Evolutionary conservation across 2,888 invertebrate species (phyloP).

Genomic region (Thelaira solivaga): DNA sequence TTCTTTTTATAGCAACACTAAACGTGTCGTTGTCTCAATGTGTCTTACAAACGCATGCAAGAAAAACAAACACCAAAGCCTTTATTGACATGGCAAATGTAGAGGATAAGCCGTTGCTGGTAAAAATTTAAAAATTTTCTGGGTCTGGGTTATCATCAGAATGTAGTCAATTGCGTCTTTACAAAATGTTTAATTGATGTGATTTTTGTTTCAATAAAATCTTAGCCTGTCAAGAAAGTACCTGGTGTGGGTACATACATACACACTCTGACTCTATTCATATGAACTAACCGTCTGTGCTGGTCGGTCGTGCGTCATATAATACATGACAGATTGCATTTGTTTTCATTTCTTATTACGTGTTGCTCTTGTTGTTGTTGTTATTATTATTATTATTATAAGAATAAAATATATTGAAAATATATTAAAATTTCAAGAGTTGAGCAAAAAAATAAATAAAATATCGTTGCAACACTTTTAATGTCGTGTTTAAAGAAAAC

Average conservation of each 20-base stretch:
- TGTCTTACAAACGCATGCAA: conserved; percentile 45
- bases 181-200: too few species aligned
- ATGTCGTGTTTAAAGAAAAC: conserved; percentile 63
- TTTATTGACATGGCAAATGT: too few species aligned
- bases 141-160: too few species aligned
- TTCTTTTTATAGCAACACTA: conserved; percentile 24
- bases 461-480: conserved; percentile 63
- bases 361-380: conserved; percentile 7
- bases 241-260: neutral
- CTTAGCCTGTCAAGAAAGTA: too few species aligned
- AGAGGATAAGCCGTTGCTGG: too few species aligned
- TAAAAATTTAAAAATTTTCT: too few species aligned
- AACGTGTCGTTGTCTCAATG: conserved; percentile 41
- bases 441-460: conserved; percentile 35
- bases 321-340: conserved; percentile 64
- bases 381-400: conserved; percentile 10
- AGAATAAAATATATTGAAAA: conserved; percentile 42
- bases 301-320: conserved; percentile 63
- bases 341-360: conserved; percentile 46
- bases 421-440: conserved; percentile 58
- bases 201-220: too few species aligned
- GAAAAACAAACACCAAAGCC: neutral
- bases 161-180: too few species aligned
- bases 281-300: conserved; percentile 29
- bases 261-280: neutral